Conservation (phyloP, 2,888 invertebrate species). For the Anorthoa munda region DNA sequence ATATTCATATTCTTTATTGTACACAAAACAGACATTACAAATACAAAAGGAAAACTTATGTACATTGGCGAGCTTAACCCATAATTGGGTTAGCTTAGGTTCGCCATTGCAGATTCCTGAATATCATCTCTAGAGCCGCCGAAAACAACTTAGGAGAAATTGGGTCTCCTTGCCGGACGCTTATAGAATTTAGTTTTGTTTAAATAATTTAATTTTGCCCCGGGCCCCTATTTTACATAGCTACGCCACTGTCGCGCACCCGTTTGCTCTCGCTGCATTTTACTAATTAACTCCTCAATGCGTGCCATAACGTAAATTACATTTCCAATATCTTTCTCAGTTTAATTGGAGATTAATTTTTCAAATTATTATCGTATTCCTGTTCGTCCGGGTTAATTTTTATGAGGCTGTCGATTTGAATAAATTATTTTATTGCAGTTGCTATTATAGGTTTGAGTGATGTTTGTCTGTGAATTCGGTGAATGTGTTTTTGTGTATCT, state of each 20-base stretch:
- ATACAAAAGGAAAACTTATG: no score
- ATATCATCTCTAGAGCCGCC: no score
- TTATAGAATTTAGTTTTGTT: no score
- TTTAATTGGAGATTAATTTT: slow-evolving; percentile 61
- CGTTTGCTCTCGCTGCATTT: slow-evolving; percentile 75
- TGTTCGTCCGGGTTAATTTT: slow-evolving; percentile 9
- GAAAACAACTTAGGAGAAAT: no score
- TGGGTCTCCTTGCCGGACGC: no score
- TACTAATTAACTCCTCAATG: slow-evolving; percentile 80
- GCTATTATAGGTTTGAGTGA: neutral
- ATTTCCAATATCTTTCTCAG: slow-evolving; percentile 62
- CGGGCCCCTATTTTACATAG: no score
- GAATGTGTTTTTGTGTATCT: neutral
- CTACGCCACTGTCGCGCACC: neutral
- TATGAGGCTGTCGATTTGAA: slow-evolving; percentile 19
- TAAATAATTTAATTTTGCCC: no score
- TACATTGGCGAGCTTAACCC: no score
- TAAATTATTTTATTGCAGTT: slow-evolving; percentile 13
- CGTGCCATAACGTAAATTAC: slow-evolving; percentile 60
- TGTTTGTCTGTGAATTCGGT: neutral
- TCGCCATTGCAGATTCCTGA: no score
- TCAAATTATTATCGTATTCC: slow-evolving; percentile 27
- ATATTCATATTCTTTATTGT: no score
- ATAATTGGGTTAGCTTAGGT: no score
- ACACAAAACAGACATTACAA: no score